phyloP scores from a whole-genome alignment of 2,113 vertebrate genomes.

The Caracal caracal region DNA sequence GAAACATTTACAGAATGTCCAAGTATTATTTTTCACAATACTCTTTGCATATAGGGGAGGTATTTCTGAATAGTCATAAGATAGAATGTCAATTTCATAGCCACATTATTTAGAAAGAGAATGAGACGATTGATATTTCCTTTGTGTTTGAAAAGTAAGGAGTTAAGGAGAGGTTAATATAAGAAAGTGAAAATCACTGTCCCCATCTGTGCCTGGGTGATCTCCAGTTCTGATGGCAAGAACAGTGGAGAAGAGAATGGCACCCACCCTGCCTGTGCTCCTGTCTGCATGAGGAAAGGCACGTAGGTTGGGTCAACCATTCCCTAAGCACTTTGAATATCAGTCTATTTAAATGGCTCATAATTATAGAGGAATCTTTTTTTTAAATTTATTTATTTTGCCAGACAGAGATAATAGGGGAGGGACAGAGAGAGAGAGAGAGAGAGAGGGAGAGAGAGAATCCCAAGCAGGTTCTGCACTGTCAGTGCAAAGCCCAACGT shows the following conservation, averaged over 20 bases:
- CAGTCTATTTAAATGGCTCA: neutral
- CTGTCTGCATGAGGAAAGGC: neutral
- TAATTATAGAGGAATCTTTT: neutral
- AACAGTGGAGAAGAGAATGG: neutral
- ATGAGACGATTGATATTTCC: neutral
- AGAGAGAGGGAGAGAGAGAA: too few species aligned
- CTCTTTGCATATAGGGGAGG: neutral
- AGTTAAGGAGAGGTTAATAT: neutral
- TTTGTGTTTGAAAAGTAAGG: neutral
- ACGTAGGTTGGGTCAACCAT: neutral
- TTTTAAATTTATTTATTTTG: too few species aligned
- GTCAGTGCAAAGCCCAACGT: too few species aligned
- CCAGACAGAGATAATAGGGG: too few species aligned
- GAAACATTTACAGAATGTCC: neutral
- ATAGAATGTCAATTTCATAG: neutral
- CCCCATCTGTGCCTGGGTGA: neutral
- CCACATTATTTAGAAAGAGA: neutral
- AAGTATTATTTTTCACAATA: slow-evolving; percentile 50
- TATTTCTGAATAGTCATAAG: slow-evolving; percentile 24
- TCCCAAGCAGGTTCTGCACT: too few species aligned
- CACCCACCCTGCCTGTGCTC: fast-evolving
- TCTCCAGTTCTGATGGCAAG: neutral
- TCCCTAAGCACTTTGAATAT: neutral
- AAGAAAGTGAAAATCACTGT: neutral
- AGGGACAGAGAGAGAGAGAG: too few species aligned